phyloP scores from a whole-genome alignment of 2,797 vertebrate genomes.

The Steatocranus sp. region DNA sequence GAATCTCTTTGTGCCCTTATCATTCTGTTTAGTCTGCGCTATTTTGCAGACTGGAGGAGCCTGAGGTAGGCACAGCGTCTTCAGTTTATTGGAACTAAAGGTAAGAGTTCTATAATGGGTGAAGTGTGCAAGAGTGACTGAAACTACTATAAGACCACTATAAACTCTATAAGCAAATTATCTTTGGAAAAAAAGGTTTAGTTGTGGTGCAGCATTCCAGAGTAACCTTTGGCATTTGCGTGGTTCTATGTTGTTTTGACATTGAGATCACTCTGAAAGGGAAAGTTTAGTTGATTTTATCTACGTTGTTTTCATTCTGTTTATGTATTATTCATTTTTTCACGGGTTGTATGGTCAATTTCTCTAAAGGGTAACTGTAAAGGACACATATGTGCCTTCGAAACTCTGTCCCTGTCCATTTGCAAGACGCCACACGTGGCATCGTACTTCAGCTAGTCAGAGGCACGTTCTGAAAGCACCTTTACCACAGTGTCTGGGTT shows the following conservation, averaged over 20 bases:
- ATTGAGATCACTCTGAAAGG: neutral
- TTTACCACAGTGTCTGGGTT: neutral
- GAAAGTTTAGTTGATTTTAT: neutral
- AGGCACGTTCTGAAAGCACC: neutral
- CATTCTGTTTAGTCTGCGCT: neutral
- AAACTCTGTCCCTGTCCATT: neutral
- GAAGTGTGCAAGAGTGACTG: accelerated
- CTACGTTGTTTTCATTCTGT: neutral
- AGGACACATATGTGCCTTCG: neutral
- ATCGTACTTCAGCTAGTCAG: neutral
- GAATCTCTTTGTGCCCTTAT: neutral
- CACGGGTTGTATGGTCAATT: neutral
- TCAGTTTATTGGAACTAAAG: neutral
- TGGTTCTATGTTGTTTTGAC: accelerated
- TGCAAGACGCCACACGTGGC: neutral
- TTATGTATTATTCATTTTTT: neutral
- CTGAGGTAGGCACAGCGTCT: accelerated
- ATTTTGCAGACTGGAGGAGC: neutral
- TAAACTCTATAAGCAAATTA: neutral
- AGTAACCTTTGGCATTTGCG: neutral
- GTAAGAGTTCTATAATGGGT: accelerated
- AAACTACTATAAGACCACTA: neutral
- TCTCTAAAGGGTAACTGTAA: neutral
- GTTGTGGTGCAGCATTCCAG: no score
- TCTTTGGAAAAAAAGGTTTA: neutral